Evolutionary conservation across 2,888 invertebrate species (phyloP), one percentile per base, ranked within the genome.

Genomic region (Boloria selene): DNA sequence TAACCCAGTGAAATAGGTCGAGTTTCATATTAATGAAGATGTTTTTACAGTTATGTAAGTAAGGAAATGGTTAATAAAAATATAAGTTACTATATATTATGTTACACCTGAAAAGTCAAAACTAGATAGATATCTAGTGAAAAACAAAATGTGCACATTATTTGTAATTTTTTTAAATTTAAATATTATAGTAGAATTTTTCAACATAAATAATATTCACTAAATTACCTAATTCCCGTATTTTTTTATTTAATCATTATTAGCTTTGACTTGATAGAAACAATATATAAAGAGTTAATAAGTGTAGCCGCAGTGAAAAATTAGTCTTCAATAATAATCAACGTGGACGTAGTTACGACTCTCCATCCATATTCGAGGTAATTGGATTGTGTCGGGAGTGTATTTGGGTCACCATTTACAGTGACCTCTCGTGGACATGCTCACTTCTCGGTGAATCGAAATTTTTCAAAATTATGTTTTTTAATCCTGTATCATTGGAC

Each of bases 341-440:
- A 72, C 73, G 70, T 73, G 66, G 72, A 72, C 71, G 74, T 69
- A 72, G 77, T 72, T 74, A 77, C 74, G 73, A 70, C 74, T 75
- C 75, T 70, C 68, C 71, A 72, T 74, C 75, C 75, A 76, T 79
- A 81, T 79, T 78, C 75, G 79, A 77, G 76, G 81, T 86, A 87
- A 86, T 85, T 84, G 84, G 83, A 85, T 87, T 83, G 70, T 72
- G 82, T 77, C 76, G 75, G 73, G 76, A 75, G 75, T 79, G 81
- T 85, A 87, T 87, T 81, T 85, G 80, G 87, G 86, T 86, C 85
- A 79, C 74, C 79, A 82, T 79, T 77, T 79, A 73, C 66, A 76
- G 77, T 81, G 85, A 84, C 84, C 85, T 84, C 81, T 79, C 75
- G 79, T 77, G 78, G 75, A 78, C 77, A 65, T 55, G 75, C 77